Percentiles rank a stretch among this genome's conserved stretches.
Conservation (phyloP, 2,113 vertebrate species). For the Ariopsis seemanni region DNA sequence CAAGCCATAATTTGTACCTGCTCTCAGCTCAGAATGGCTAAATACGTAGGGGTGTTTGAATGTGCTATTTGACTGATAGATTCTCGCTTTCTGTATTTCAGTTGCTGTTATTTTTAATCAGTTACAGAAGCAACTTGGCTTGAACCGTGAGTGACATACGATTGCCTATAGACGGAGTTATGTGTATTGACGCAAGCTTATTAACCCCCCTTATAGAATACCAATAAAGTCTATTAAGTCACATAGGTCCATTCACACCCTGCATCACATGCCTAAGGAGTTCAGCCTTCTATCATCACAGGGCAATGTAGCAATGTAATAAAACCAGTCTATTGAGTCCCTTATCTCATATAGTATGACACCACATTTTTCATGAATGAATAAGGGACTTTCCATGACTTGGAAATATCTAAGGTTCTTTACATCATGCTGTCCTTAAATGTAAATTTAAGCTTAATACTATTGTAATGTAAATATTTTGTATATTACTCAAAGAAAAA, state of each 20-base stretch:
- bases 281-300: conserved; percentile 6
- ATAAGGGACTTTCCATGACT: conserved; percentile 31
- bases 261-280: neutral
- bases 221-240: neutral
- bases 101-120: neutral
- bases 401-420: neutral
- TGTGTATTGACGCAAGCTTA: conserved; percentile 19
- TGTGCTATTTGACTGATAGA: neutral
- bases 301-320: conserved; percentile 15
- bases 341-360: conserved; percentile 35
- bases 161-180: conserved; percentile 3
- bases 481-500: neutral
- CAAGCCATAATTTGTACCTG: neutral
- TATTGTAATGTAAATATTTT: neutral
- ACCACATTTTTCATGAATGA: conserved; percentile 45
- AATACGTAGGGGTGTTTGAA: neutral
- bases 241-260: neutral
- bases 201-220: conserved; percentile 19
- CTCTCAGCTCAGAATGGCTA: neutral
- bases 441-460: neutral
- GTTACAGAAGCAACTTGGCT: conserved; percentile 17
- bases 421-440: neutral
- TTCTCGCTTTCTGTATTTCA: neutral
- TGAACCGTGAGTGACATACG: conserved; percentile 30
- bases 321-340: conserved; percentile 44